phyloP scores from a whole-genome alignment of 2,113 vertebrate species.

The Syrmaticus mikado region DNA sequence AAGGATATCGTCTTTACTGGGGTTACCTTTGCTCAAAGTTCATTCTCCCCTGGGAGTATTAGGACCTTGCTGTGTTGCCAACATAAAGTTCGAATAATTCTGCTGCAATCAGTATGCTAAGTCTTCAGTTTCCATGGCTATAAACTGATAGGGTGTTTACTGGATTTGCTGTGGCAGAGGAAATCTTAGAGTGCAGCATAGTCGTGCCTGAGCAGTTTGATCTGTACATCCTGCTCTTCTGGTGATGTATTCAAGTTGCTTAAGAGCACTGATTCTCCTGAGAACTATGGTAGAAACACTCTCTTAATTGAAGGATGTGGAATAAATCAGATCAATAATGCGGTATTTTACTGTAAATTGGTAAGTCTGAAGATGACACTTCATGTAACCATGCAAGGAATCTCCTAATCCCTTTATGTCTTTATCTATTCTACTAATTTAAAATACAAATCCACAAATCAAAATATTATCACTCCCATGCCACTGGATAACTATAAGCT shows the following conservation, averaged over 20 bases:
- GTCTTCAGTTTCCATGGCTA: background rate
- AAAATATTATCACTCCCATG: background rate
- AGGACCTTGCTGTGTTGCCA: background rate
- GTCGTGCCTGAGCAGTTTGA: background rate
- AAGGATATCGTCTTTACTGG: background rate
- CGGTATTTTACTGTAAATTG: background rate
- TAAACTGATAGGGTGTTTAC: background rate
- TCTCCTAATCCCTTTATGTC: background rate
- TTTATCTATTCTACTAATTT: background rate
- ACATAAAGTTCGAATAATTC: background rate
- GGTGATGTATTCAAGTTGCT: background rate
- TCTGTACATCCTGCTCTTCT: background rate
- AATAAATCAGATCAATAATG: background rate
- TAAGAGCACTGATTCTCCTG: background rate
- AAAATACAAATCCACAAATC: background rate
- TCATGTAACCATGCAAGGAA: background rate
- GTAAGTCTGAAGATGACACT: background rate
- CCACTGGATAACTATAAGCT: background rate
- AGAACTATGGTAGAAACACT: background rate
- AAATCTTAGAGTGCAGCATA: background rate
- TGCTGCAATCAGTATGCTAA: background rate
- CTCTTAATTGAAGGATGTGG: background rate
- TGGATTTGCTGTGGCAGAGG: background rate
- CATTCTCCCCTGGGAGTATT: background rate
- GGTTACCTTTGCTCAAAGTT: background rate